Percentiles rank a stretch among this genome's conserved stretches.
Evolutionary conservation across 2,888 invertebrate genomes (phyloP).

Genomic region (Heliconius ismenius): DNA sequence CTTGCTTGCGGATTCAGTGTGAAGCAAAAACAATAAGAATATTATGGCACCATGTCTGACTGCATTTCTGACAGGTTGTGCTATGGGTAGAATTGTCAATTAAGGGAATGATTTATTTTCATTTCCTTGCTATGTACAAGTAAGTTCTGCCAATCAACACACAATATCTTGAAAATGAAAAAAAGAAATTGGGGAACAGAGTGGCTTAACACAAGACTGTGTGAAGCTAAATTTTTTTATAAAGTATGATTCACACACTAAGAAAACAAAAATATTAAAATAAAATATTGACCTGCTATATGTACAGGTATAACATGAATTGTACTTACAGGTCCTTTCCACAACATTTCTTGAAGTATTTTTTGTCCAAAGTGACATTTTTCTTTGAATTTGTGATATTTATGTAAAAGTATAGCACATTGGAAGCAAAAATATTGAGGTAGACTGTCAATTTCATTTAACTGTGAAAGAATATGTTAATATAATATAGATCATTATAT

Average conservation of each 20-base stretch:
- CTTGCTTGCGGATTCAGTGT: no score
- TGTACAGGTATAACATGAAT: background rate
- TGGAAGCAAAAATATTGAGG: conserved; percentile 68
- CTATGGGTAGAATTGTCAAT: no score
- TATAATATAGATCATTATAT: background rate
- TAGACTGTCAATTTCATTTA: conserved; percentile 57
- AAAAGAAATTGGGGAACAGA: no score
- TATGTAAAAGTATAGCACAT: conserved; percentile 63
- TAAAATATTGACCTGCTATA: background rate
- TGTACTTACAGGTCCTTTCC: conserved; percentile 59
- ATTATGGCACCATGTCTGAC: no score
- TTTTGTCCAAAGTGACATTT: conserved; percentile 63
- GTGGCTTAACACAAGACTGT: background rate
- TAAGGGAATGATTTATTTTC: no score
- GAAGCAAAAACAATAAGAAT: no score
- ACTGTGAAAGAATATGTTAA: conserved; percentile 50
- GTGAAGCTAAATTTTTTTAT: background rate
- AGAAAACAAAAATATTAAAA: background rate
- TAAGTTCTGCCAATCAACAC: no score
- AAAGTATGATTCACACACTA: background rate
- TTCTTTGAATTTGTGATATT: conserved; percentile 68
- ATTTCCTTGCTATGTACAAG: no score
- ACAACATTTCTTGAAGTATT: conserved; percentile 56
- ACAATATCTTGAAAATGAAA: no score
- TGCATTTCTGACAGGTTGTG: no score